Base-by-base conservation (phyloP, 2,888 invertebrate genomes). In the Amphipyra tragopoginis region DNA sequence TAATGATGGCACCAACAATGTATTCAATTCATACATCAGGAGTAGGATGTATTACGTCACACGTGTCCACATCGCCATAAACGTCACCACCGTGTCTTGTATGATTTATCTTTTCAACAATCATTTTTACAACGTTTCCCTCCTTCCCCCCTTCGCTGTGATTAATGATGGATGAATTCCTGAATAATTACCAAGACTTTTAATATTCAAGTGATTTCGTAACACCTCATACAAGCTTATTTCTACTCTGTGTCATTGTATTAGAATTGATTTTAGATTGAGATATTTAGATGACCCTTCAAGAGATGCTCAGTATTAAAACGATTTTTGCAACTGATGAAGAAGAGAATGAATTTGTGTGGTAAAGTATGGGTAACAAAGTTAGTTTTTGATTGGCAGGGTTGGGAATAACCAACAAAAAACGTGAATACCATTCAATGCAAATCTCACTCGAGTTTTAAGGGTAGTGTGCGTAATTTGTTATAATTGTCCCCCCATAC, bases 81-180 rank as follows among this genome's bases (percentile, higher is more conserved):
- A 88, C 86, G 93, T 91, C 93, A 93, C 84, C 84, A 80, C 79
- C 88, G 81, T 87, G 89, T 94, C 92, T 92, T 92, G 84, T 82
- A 86, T 89, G 92, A 94, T 94, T 94, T 94, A 94, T 94, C 94
- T 94, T 91, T 90, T 89, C 90, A 92, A 93, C 93, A 94, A 94
- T 94, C 81, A 93, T 94, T 93, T 94, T 94, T 94, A 93, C 93
- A 92, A 84, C 91, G 88, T 90, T 90, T 89, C 91, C 90, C 90
- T 83, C 83, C 86, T 83, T 81, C 87, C 86, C 89, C 91, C 90
- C 92, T 91, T 88, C 90, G 77, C 85, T 87, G 90, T 94, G 94
- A 94, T 94, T 94, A 94, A 94, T 94, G 94, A 94, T 94, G 93
- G 94, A 94, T 94, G 93, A 93, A 94, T 93, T 94, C 94, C 93